Base-by-base conservation (phyloP, 2,113 vertebrate species). In the Hippocampus comes region DNA sequence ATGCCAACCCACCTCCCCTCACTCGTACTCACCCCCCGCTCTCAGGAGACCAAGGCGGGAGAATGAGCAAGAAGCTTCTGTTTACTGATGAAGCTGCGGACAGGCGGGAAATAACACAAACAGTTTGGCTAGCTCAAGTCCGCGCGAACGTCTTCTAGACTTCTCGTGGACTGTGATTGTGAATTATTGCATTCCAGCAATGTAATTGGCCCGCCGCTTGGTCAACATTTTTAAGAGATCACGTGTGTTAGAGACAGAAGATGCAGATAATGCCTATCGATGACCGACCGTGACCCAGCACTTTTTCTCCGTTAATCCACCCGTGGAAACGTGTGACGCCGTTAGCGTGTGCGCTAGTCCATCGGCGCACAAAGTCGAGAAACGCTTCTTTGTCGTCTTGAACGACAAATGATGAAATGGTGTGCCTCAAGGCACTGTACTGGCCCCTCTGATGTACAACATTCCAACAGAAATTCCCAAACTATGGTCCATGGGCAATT, bases 51-150 rank as follows among this genome's bases (percentile, higher is more conserved):
- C 3, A 76, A 14, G 23, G 38, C 46, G 57, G 3, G 42, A 46
- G 67, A 84, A 64, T 77, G 78, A 71, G 71, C 73, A 74, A 79
- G 65, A 73, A 84, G 73, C 68, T 41, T 42, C 67, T 66, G 76
- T 81, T 86, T 86, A 75, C 77, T 86, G 68, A 60, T 60, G 57
- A 60, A 60, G 25, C 57, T 61, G 59, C 59, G 7, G 56, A 23
- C 56, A 59, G 23, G 23, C 56, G 11, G 59, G 53, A 73, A 55
- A 59, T 43, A 65, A 68, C 48, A 70, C 30, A 41, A 46, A 64
- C 72, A 21, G 43, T 68, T 46, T 7, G 55, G 64, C 56, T 25
- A 23, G 48, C 48, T 51, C 48, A 51, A 17, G 43, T 46, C 43
- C 3, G 10, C 12, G 43, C 43, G 10, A 46, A 18, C 15, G 5